These are phyloP conservation scores for Yponomeuta cagnagella DNA, from an alignment of 2,888 invertebrate species.

Conservation along the genomic window DNA sequence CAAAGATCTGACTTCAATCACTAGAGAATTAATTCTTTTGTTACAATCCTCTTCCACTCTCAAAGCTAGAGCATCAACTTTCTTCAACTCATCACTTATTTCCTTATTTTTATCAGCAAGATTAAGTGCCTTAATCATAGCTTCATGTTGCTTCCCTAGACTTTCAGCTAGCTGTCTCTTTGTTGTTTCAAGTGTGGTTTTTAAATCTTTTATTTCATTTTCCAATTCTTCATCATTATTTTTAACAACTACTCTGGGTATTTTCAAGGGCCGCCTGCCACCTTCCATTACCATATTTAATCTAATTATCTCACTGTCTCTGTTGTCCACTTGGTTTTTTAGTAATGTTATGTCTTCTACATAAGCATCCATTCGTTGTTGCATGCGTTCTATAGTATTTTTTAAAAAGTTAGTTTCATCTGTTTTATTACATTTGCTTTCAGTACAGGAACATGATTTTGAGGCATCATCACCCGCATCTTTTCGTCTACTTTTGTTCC, in stretches of 20 bases:
- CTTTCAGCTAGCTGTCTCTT: conserved; percentile 70
- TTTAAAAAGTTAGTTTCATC: conserved; percentile 51
- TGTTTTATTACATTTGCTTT: conserved; percentile 37
- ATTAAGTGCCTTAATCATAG: conserved; percentile 83
- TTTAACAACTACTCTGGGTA: not conserved
- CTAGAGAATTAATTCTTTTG: conserved; percentile 77
- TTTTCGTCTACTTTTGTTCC: conserved; percentile 55
- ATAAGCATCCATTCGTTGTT: conserved; percentile 29
- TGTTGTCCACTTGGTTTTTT: conserved; percentile 61
- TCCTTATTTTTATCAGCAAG: conserved; percentile 84
- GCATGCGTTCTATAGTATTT: not conserved
- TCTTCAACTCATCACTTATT: conserved; percentile 81
- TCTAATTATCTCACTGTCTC: conserved; percentile 83
- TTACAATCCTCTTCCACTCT: conserved; percentile 87
- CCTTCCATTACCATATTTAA: conserved; percentile 82
- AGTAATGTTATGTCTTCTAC: conserved; percentile 56
- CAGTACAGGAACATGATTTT: conserved; percentile 47
- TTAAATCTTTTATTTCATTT: conserved; percentile 76
- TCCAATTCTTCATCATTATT: conserved; percentile 75
- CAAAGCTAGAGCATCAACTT: conserved; percentile 83
- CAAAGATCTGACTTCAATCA: conserved; percentile 75
- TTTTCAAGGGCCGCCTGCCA: conserved; percentile 79
- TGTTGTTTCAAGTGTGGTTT: conserved; percentile 71
- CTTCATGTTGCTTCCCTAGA: conserved; percentile 84
- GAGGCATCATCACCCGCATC: conserved; percentile 36